Percentiles rank a stretch among this genome's conserved stretches.
phyloP scores from a whole-genome alignment of 1,140 invertebrate species.

The Zaprionus camerounensis region DNA sequence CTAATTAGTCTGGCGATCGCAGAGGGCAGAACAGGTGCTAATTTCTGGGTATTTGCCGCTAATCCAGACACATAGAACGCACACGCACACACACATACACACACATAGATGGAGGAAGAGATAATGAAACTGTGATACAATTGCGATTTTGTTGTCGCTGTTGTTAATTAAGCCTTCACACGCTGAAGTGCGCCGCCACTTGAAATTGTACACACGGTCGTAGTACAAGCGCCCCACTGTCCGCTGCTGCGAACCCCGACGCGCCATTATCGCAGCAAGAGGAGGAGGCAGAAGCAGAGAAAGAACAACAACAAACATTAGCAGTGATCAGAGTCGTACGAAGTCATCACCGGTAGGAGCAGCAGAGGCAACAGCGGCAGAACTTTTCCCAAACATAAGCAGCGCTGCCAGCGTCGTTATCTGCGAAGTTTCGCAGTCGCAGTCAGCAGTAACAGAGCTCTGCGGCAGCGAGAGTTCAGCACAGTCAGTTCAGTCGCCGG shows the following conservation, averaged over 20 bases:
- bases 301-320: constrained; percentile 40
- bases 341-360: constrained; percentile 38
- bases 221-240: constrained; percentile 22
- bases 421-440: constrained; percentile 5
- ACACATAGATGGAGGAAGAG: constrained; percentile 60
- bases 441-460: constrained; percentile 7
- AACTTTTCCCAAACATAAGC: constrained; percentile 38
- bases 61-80: constrained; percentile 14
- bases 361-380: constrained; percentile 19
- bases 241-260: not conserved
- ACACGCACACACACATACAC: constrained; percentile 1
- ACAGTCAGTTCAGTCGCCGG: constrained; percentile 4
- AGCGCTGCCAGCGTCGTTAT: constrained; percentile 28
- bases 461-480: constrained; percentile 4
- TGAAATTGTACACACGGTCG: constrained; percentile 46
- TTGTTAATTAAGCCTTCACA: constrained; percentile 79
- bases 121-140: constrained; percentile 74
- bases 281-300: constrained; percentile 17
- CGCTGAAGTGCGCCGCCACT: constrained; percentile 73
- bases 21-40: constrained; percentile 42
- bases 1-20: constrained; percentile 36
- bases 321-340: constrained; percentile 2
- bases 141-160: constrained; percentile 52
- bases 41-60: constrained; percentile 37
- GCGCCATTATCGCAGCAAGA: constrained; percentile 43